phyloP scores from a whole-genome alignment of 2,888 invertebrate genomes.

The Aleiodes testaceus region DNA sequence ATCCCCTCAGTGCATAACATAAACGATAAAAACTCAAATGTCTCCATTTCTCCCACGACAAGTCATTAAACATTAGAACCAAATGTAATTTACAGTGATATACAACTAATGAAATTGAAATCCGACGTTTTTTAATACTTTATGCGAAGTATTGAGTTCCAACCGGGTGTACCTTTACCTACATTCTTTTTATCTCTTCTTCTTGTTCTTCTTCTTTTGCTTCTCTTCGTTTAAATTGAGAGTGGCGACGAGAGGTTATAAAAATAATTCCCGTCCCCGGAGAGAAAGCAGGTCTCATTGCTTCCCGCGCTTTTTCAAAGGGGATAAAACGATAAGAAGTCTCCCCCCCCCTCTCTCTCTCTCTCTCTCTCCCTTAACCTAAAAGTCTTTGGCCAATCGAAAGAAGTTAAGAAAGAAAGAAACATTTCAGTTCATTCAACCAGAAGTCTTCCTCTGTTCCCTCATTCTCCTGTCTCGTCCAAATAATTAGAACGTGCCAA shows the following conservation, averaged over 20 bases:
- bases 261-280: too few species aligned
- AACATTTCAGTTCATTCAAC: constrained; percentile 34
- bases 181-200: constrained; percentile 30
- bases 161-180: constrained; percentile 42
- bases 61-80: constrained; percentile 45
- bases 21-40: too few species aligned
- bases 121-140: constrained; percentile 44
- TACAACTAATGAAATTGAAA: constrained; percentile 64
- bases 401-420: background rate
- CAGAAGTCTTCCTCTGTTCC: background rate
- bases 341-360: background rate
- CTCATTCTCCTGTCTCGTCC: constrained; percentile 53
- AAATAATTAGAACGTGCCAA: constrained; percentile 62
- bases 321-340: constrained; percentile 44
- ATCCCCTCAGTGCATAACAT: too few species aligned
- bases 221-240: too few species aligned
- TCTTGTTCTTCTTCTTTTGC: background rate
- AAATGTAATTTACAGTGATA: constrained; percentile 60
- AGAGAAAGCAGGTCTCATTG: background rate
- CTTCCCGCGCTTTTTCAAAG: background rate
- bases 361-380: too few species aligned
- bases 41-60: too few species aligned
- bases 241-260: too few species aligned
- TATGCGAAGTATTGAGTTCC: constrained; percentile 59
- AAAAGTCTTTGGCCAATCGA: constrained; percentile 43